Base-by-base conservation (phyloP, 2,113 vertebrate species). In the Tretioscincus oriximinensis region DNA sequence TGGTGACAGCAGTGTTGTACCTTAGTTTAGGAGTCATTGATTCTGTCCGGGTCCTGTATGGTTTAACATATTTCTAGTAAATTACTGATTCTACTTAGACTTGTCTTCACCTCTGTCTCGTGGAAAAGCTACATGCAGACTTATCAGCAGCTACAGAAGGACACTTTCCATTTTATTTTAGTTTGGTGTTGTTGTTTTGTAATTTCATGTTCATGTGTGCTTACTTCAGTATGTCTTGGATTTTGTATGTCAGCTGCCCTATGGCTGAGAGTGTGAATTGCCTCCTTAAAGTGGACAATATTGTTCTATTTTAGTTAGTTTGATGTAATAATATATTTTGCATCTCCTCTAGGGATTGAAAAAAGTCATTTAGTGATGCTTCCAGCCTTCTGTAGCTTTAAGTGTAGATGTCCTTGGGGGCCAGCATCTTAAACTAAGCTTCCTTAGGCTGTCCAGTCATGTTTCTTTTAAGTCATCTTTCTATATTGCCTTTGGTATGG, bases 181-280 rank as follows among this genome's bases (percentile, higher is more conserved):
- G 67, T 80, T 81, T 47, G 49, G 86, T 84, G 73, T 81, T 83
- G 73, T 70, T 4, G 1, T 0, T 87, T 90, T 58, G 11, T 31
- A 12, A 16, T 66, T 28, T 28, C 28, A 26, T 79, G 68, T 20
- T 31, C 61, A 20, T 58, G 26, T 79, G 54, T 29, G 11, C 84
- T 4, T 41, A 81, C 85, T 89, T 92, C 47, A 54, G 65, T 66
- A 47, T 67, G 22, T 41, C n/a, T 82, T 63, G 22, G 54, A 31
- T 89, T 41, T 87, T 92, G 90, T 92, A 90, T 91, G 83, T 41
- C 10, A 91, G 85, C 84, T 81, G 75, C 83, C 77, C 35, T 29
- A 81, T 76, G 84, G 81, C 78, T 84, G 81, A 76, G 80, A 45
- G 24, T 84, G 74, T 68, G 64, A 87, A 83, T 83, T 49, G 72